Conservation (phyloP, 1,140 invertebrate genomes). For the Bombyx mandarina region DNA sequence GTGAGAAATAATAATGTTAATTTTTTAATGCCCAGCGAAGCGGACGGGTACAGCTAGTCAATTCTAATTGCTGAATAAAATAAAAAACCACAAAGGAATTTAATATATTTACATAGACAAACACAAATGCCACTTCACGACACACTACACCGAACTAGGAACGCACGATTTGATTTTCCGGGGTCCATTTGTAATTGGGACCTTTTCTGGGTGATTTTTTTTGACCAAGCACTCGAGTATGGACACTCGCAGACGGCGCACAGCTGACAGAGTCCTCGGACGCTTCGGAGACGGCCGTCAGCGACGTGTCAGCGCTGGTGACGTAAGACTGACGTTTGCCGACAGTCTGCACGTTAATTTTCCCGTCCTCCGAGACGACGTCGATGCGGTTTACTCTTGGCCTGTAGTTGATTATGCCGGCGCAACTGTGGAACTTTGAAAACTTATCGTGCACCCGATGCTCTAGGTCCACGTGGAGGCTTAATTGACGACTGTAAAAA, state of each 20-base stretch:
- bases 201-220: constrained; percentile 24
- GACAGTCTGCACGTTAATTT: constrained; percentile 14
- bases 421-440: constrained; percentile 44
- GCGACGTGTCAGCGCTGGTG: neutral
- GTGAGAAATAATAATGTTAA: too few relatives aligned
- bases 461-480: constrained; percentile 33
- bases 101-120: neutral
- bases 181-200: constrained; percentile 47
- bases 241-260: constrained; percentile 43
- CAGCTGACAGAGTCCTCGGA: constrained; percentile 23
- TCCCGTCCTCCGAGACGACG: constrained; percentile 20
- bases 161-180: constrained; percentile 40
- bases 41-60: too few relatives aligned
- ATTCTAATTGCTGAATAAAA: too few relatives aligned
- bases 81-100: too few relatives aligned
- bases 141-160: constrained; percentile 14
- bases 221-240: constrained; percentile 30
- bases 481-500: constrained; percentile 36
- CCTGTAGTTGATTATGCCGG: constrained; percentile 26
- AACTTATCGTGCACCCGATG: constrained; percentile 33
- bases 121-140: constrained; percentile 14
- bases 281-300: constrained; percentile 6
- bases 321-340: constrained; percentile 2
- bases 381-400: constrained; percentile 1
- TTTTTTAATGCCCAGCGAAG: too few relatives aligned